Conservation (phyloP, 2,888 invertebrate species). For the Cephus rjabovi region DNA sequence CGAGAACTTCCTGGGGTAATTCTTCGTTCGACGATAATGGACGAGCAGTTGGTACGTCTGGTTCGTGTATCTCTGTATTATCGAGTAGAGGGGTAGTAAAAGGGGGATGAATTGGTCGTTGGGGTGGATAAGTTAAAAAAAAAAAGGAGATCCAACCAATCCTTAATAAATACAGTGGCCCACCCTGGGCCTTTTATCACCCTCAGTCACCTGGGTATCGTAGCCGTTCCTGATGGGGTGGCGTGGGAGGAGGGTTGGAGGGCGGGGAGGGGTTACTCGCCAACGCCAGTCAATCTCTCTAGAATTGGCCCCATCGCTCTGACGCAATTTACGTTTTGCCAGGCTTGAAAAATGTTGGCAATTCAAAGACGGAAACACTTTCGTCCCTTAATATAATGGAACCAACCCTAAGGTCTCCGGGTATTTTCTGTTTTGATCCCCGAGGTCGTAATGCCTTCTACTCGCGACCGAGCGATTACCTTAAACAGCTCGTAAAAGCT, state of each 20-base stretch:
- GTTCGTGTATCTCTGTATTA: neutral
- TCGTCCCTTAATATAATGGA: conserved; percentile 9
- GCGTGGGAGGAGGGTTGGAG: neutral
- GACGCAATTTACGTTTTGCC: conserved; percentile 43
- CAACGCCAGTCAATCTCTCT: conserved; percentile 15
- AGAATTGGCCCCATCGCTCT: conserved; percentile 45
- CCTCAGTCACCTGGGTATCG: neutral
- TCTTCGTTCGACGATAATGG: neutral
- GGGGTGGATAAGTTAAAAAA: neutral
- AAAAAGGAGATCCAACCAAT: neutral
- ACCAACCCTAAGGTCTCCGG: neutral
- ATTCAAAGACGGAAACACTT: conserved; percentile 23
- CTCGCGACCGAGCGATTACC: neutral
- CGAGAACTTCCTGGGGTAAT: neutral
- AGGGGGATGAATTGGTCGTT: neutral
- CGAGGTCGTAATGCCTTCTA: neutral
- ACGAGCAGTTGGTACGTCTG: neutral
- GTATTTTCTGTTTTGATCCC: too few relatives aligned
- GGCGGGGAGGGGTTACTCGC: neutral
- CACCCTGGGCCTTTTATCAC: neutral
- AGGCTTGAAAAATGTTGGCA: conserved; percentile 39
- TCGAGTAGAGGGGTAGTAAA: neutral
- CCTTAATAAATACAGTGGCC: neutral
- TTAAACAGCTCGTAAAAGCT: neutral
- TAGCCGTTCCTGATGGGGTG: neutral